Evolutionary conservation across 2,113 vertebrate species (phyloP).

Genomic region (Thalassarche chlororhynchos): DNA sequence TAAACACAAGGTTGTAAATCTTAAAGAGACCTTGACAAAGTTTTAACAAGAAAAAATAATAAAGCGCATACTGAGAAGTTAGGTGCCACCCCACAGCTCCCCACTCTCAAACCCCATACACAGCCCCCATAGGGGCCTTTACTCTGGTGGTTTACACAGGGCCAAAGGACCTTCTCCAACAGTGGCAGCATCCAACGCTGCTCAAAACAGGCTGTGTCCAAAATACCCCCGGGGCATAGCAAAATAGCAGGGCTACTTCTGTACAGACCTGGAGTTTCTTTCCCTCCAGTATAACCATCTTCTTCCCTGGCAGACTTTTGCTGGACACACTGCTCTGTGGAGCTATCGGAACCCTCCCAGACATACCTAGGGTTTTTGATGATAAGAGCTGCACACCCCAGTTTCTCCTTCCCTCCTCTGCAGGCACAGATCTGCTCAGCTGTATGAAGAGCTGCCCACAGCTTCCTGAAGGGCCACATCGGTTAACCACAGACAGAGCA

Average conservation of each 20-base stretch:
- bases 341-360: background rate
- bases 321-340: rapidly evolving
- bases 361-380: rapidly evolving
- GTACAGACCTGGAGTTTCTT: background rate
- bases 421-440: background rate
- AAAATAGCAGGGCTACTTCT: background rate
- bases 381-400: background rate
- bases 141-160: too few relatives aligned
- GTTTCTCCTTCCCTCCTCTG: background rate
- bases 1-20: background rate
- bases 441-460: background rate
- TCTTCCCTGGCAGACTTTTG: background rate
- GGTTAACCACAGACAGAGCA: background rate
- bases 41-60: background rate
- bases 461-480: background rate
- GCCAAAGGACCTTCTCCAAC: background rate
- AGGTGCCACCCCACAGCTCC: background rate
- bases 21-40: background rate
- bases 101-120: background rate
- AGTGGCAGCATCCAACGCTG: background rate
- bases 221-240: background rate
- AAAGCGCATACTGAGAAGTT: background rate
- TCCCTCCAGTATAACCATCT: background rate
- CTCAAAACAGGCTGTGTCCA: background rate
- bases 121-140: background rate